Conservation (phyloP, 2,113 vertebrate species). For the Grammomys dolichurus region DNA sequence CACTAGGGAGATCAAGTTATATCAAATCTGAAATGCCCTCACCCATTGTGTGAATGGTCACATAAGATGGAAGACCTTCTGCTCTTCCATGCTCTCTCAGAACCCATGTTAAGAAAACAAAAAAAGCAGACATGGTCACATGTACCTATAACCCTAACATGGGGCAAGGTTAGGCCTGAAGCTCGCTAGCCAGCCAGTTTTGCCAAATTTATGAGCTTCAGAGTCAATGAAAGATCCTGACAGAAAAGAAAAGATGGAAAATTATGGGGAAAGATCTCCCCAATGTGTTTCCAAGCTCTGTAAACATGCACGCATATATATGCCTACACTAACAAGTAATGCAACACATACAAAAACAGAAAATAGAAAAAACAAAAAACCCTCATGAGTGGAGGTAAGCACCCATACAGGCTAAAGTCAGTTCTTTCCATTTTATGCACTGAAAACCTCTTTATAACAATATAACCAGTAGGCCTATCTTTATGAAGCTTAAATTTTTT, state of each 20-base stretch:
- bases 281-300: background rate
- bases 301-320: background rate
- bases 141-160: background rate
- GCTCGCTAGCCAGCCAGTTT: background rate
- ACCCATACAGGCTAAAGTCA: background rate
- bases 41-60: background rate
- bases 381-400: background rate
- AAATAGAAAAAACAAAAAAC: background rate
- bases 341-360: background rate
- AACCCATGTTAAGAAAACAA: background rate
- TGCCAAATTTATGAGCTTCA: background rate
- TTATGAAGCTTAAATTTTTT: conserved; percentile 39
- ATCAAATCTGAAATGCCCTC: background rate
- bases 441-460: conserved; percentile 24
- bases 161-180: background rate
- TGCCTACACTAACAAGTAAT: background rate
- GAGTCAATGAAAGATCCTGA: background rate
- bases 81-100: background rate
- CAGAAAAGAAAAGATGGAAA: background rate
- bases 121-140: background rate
- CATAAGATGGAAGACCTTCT: background rate
- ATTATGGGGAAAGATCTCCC: background rate
- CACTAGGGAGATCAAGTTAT: background rate
- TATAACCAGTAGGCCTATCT: background rate
- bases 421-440: background rate